Conservation (phyloP, 2,113 vertebrate genomes). For the Ibidorhyncha struthersii region DNA sequence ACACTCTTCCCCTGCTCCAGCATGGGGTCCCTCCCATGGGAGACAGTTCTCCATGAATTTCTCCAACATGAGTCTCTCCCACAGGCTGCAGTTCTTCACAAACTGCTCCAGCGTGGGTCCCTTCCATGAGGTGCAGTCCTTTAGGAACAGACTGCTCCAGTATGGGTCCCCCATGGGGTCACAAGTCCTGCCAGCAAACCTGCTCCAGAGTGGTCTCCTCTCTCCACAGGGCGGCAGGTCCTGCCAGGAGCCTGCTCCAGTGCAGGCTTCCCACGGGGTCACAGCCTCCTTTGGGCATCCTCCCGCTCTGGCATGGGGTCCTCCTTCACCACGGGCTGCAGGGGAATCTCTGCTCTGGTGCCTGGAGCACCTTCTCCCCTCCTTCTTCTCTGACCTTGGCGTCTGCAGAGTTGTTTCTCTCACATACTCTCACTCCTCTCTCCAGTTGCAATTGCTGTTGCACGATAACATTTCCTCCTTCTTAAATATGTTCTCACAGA, state of each 20-base stretch:
- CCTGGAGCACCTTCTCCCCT: background rate
- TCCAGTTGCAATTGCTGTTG: background rate
- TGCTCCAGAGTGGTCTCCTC: background rate
- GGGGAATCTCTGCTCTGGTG: background rate
- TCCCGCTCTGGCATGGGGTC: background rate
- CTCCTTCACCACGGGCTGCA: background rate
- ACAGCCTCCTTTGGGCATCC: background rate
- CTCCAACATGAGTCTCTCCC: too few species aligned
- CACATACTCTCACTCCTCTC: background rate
- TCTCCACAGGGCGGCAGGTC: background rate
- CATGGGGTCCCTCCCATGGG: too few species aligned
- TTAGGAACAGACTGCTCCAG: too few species aligned
- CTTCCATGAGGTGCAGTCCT: too few species aligned
- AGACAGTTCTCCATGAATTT: too few species aligned
- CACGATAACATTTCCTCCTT: background rate
- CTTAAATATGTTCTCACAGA: background rate
- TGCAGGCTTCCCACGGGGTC: background rate
- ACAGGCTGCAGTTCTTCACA: too few species aligned
- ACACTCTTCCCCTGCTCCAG: too few species aligned
- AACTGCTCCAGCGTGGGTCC: too few species aligned
- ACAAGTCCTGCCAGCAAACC: background rate
- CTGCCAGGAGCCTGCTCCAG: background rate
- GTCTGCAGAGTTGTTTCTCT: background rate
- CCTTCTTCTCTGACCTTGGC: background rate
- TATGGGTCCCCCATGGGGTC: background rate